These are phyloP conservation scores for Lutraria lutraria DNA, from an alignment of 2,888 invertebrate species.

Conservation along the genomic window DNA sequence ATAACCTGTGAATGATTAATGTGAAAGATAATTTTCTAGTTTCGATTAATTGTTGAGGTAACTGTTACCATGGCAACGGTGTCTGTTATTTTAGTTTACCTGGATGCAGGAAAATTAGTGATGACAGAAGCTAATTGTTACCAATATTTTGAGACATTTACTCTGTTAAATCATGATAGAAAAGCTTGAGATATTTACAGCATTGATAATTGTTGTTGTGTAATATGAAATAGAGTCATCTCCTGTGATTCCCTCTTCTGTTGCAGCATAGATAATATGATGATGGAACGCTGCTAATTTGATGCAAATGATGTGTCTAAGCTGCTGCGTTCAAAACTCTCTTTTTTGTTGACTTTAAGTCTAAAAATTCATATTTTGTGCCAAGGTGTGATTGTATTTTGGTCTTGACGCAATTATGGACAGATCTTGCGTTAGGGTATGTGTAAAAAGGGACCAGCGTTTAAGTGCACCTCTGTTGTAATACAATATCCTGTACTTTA, in stretches of 20 bases:
- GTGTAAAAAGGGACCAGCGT: no score
- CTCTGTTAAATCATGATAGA: not conserved
- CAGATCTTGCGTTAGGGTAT: no score
- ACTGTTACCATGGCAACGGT: not conserved
- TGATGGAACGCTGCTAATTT: no score
- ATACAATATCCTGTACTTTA: no score
- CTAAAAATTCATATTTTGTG: no score
- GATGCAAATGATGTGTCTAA: no score
- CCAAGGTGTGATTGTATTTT: no score
- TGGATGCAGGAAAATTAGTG: not conserved
- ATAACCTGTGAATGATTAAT: not conserved
- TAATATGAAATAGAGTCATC: not conserved
- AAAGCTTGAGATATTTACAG: not conserved
- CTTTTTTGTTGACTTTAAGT: no score
- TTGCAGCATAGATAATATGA: not conserved
- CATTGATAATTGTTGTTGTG: not conserved
- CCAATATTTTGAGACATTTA: slow-evolving; percentile 7
- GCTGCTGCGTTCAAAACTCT: no score
- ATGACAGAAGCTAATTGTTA: not conserved
- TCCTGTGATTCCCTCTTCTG: not conserved
- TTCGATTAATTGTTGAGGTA: not conserved
- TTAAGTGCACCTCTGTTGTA: no score
- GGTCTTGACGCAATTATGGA: no score
- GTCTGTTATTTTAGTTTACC: slow-evolving; percentile 13
- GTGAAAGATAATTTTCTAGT: not conserved